Percentiles rank a stretch among this genome's conserved stretches.
Evolutionary conservation across 1,140 invertebrate species (phyloP).

Genomic region (Bombus huntii): DNA sequence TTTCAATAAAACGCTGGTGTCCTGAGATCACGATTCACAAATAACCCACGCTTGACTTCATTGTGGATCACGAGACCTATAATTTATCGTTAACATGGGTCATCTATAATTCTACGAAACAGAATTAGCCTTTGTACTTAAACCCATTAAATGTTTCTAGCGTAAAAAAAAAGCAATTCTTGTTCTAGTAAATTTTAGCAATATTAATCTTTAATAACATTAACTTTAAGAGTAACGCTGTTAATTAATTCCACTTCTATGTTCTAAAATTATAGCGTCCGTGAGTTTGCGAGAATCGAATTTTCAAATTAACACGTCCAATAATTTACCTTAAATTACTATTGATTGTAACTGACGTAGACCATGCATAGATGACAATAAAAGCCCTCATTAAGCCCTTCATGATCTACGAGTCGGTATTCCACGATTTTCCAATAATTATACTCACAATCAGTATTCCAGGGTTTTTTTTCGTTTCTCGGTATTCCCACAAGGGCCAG

Average conservation of each 20-base stretch:
- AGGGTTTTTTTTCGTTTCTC: neutral
- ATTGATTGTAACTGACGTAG: neutral
- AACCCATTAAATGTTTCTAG: no score
- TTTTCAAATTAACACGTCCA: neutral
- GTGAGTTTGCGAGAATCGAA: neutral
- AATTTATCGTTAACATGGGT: neutral
- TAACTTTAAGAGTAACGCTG: no score
- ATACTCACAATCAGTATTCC: neutral
- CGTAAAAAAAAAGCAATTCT: no score
- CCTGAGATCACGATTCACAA: slow-evolving; percentile 22
- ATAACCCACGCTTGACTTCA: slow-evolving; percentile 6
- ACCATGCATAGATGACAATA: neutral
- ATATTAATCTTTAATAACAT: neutral
- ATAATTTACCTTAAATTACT: neutral
- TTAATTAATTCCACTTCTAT: no score
- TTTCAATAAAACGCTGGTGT: slow-evolving; percentile 21
- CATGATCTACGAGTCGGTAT: neutral
- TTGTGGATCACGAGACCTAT: neutral
- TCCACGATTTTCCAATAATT: neutral
- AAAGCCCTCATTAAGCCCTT: neutral
- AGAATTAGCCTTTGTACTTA: neutral
- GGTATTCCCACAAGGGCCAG: neutral
- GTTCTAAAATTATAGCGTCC: neutral
- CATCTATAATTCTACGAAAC: slow-evolving; percentile 1
- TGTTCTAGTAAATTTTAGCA: no score